These are phyloP conservation scores for Zaprionus vittiger DNA, from an alignment of 1,140 invertebrate genomes.

Conservation along the genomic window DNA sequence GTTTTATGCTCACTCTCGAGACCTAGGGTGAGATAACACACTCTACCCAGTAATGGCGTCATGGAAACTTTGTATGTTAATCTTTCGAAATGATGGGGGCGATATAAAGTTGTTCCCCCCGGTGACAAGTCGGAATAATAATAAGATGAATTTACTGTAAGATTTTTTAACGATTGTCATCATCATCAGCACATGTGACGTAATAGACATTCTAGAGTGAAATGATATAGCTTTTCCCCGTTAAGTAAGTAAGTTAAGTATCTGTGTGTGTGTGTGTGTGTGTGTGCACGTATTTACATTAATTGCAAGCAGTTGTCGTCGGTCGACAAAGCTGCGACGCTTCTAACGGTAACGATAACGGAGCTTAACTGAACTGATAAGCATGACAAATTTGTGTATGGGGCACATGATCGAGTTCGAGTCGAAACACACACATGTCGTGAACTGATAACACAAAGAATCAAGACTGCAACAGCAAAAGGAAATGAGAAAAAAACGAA, in stretches of 20 bases:
- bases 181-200: constrained; percentile 33
- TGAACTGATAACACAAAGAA: constrained; percentile 53
- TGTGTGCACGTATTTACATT: constrained; percentile 22
- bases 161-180: constrained; percentile 12
- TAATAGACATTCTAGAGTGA: not conserved
- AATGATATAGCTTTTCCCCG: too few species aligned
- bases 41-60: constrained; percentile 12
- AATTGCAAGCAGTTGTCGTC: constrained; percentile 6
- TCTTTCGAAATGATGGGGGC: constrained; percentile 14
- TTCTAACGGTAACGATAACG: constrained; percentile 2
- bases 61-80: constrained; percentile 45
- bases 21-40: constrained; percentile 23
- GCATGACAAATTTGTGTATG: constrained; percentile 73
- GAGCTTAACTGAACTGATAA: constrained; percentile 63
- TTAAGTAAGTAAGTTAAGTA: too few species aligned
- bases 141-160: constrained; percentile 3
- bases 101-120: not conserved
- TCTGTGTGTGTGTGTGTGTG: constrained; percentile 4
- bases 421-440: constrained; percentile 37
- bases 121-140: constrained; percentile 13
- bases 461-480: constrained; percentile 12
- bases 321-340: not conserved
- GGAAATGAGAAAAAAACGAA: constrained; percentile 43
- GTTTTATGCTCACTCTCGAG: constrained; percentile 33
- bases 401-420: constrained; percentile 69